A percentile compares a stretch with the other conserved stretches of the same genome.
Evolutionary conservation across 2,888 invertebrate genomes (phyloP).

Genomic region (Colostygia pectinataria): DNA sequence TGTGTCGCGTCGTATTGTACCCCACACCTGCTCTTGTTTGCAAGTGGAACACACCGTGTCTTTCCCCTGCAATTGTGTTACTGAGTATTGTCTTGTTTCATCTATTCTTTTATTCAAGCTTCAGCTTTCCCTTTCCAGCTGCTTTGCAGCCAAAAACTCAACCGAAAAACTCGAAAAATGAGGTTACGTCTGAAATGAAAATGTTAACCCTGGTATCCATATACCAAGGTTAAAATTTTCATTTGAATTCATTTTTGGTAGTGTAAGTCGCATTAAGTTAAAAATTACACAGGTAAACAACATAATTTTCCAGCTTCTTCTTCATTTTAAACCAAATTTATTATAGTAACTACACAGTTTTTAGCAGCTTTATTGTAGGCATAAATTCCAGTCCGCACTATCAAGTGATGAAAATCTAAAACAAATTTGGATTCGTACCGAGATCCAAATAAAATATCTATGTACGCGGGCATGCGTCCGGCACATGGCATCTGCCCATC

Average conservation of each 20-base stretch:
- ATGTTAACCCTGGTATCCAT: no score
- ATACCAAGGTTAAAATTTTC: no score
- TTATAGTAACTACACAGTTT: not conserved
- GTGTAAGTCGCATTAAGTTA: no score
- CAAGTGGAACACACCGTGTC: constrained; percentile 72
- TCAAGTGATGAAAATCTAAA: constrained; percentile 20
- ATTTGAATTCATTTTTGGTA: no score
- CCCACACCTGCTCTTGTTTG: constrained; percentile 54
- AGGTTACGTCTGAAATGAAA: not conserved
- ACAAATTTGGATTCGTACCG: constrained; percentile 22
- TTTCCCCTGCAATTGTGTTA: constrained; percentile 79
- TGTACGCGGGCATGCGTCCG: constrained; percentile 44
- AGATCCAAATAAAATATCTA: constrained; percentile 38
- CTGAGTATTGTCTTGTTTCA: constrained; percentile 71
- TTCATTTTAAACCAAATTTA: no score
- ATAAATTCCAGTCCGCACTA: constrained; percentile 17
- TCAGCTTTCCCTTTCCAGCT: constrained; percentile 59
- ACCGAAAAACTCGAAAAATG: no score
- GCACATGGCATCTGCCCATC: constrained; percentile 56
- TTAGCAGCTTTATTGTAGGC: not conserved
- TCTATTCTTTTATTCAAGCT: constrained; percentile 52
- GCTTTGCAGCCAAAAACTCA: constrained; percentile 43
- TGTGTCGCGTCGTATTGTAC: constrained; percentile 20
- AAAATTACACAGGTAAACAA: no score
- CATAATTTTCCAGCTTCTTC: no score